phyloP scores from a whole-genome alignment of 2,113 vertebrate species.

The Capra hircus region DNA sequence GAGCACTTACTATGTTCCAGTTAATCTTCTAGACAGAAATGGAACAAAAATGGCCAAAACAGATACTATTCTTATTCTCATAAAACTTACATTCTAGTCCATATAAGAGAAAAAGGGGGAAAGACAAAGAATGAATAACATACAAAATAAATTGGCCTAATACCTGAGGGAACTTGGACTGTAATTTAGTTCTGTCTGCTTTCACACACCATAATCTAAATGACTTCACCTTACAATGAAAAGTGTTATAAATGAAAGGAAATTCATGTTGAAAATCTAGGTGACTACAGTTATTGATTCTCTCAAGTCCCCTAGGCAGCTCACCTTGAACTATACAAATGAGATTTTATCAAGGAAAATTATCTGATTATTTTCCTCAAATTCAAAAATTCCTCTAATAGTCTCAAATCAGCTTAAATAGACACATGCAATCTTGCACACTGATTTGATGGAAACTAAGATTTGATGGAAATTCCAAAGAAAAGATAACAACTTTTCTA shows the following conservation, averaged over 20 bases:
- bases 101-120: not conserved
- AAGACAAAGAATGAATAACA: not conserved
- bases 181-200: not conserved
- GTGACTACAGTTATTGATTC: not conserved
- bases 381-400: not conserved
- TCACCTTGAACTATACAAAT: not conserved
- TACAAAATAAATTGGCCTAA: not conserved
- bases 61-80: not conserved
- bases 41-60: not conserved
- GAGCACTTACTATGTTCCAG: not conserved
- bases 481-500: not conserved
- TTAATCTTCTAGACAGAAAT: not conserved
- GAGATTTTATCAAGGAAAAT: not conserved
- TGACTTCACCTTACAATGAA: not conserved
- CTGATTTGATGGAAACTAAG: not conserved
- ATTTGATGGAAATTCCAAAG: not conserved
- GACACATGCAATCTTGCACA: not conserved
- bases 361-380: not conserved
- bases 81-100: not conserved
- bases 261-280: not conserved
- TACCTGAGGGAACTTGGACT: not conserved
- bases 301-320: not conserved
- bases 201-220: not conserved
- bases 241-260: not conserved
- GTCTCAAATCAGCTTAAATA: not conserved